Conservation (phyloP, 2,888 invertebrate genomes). For the Tiliacea citrago region DNA sequence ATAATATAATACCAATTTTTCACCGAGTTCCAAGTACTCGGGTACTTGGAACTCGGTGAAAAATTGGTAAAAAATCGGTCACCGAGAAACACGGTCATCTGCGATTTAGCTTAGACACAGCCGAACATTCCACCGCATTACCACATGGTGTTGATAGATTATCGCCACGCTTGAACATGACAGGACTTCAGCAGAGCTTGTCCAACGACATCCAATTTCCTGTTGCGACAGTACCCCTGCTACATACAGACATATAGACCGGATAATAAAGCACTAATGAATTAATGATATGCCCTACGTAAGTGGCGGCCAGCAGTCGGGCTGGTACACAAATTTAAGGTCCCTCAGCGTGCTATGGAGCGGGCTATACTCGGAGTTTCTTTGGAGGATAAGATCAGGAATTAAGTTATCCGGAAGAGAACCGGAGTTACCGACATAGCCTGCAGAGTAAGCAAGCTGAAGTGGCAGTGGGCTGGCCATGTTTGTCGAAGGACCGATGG, state of each 20-base stretch:
- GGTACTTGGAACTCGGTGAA: not conserved
- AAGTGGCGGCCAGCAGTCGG: not conserved
- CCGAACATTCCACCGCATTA: not conserved
- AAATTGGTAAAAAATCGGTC: not conserved
- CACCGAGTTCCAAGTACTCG: no score
- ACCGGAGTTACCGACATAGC: no score
- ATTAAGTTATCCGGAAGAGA: no score
- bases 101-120: not conserved
- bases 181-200: not conserved
- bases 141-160: not conserved
- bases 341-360: no score
- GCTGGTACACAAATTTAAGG: no score
- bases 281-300: conserved; percentile 18
- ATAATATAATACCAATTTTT: no score
- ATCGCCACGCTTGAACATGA: not conserved
- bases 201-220: conserved; percentile 18
- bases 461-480: no score
- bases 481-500: no score
- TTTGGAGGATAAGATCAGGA: no score
- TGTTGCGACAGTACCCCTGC: not conserved
- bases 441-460: no score
- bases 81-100: not conserved
- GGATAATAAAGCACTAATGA: conserved; percentile 17
- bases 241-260: not conserved
- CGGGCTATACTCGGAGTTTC: no score